phyloP scores from a whole-genome alignment of 2,888 invertebrate genomes.

The Tachina fera region DNA sequence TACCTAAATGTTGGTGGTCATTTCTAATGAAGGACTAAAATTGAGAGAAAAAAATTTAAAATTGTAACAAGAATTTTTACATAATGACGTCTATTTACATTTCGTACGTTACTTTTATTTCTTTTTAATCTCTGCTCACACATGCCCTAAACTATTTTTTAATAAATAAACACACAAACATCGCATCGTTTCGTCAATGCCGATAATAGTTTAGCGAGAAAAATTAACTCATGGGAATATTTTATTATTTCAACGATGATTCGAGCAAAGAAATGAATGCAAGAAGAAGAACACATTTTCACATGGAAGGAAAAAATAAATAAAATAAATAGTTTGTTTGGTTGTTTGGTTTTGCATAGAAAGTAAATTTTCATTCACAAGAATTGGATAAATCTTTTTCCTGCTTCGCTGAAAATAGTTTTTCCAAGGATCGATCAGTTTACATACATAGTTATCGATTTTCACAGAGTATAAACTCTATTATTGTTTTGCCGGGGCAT shows the following conservation, averaged over 20 bases:
- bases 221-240: constrained; percentile 38
- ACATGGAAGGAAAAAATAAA: constrained; percentile 3
- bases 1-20: no score
- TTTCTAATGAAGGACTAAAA: no score
- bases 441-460: no score
- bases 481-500: no score
- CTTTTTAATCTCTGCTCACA: constrained; percentile 46
- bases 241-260: constrained; percentile 26
- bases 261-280: constrained; percentile 51
- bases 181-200: constrained; percentile 29
- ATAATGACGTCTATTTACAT: neutral
- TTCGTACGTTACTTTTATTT: neutral
- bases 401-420: no score
- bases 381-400: no score
- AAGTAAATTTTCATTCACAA: no score
- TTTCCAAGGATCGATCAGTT: no score
- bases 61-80: neutral
- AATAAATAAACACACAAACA: constrained; percentile 31
- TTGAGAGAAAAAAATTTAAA: constrained; percentile 1
- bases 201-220: constrained; percentile 23
- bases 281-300: constrained; percentile 36
- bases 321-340: constrained; percentile 16
- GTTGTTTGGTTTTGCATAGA: neutral
- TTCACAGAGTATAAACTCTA: no score
- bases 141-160: constrained; percentile 33